Evolutionary conservation across 2,113 vertebrate genomes (phyloP).

Genomic region (Crotalus tigris): DNA sequence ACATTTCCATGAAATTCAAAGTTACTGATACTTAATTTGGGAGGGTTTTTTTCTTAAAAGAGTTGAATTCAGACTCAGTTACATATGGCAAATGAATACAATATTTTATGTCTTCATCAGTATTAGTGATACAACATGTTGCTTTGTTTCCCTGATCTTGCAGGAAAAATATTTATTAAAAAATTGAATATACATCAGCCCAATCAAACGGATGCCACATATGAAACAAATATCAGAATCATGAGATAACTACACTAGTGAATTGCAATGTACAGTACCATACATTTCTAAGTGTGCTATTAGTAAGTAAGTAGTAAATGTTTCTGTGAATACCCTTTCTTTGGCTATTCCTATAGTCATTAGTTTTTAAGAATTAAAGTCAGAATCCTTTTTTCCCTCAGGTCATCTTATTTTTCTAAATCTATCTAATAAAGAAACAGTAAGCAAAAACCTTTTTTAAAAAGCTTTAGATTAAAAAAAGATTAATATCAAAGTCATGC

Average conservation of each 20-base stretch:
- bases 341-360: neutral
- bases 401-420: neutral
- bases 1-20: neutral
- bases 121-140: neutral
- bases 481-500: neutral
- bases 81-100: neutral
- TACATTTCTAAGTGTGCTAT: neutral
- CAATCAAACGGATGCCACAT: neutral
- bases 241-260: neutral
- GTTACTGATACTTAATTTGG: neutral
- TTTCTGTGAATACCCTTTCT: neutral
- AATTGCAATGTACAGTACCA: neutral
- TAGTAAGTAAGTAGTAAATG: neutral
- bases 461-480: neutral
- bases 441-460: neutral
- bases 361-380: neutral
- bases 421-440: neutral
- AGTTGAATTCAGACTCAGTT: neutral
- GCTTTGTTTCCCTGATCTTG: neutral
- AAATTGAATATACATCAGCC: too few species aligned
- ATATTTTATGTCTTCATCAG: neutral
- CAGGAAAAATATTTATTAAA: neutral
- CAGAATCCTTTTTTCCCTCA: neutral
- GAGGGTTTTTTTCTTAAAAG: neutral
- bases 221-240: neutral